Evolutionary conservation across 1,140 invertebrate species (phyloP).

Genomic region (Macrobrachium nipponense): DNA sequence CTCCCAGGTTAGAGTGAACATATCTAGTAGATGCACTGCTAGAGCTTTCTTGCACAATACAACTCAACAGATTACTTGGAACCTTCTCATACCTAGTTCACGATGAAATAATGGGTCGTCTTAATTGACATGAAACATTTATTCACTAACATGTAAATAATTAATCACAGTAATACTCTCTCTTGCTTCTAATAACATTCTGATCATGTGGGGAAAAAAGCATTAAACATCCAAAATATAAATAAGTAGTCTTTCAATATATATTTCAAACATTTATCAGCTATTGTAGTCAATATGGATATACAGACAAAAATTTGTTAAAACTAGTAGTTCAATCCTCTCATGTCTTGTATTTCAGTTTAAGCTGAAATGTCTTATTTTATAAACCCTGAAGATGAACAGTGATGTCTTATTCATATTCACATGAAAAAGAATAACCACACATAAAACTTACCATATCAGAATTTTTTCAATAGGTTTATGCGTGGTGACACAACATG

Average conservation of each 20-base stretch:
- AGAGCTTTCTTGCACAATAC: slow-evolving; percentile 46
- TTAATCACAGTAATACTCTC: slow-evolving; percentile 2
- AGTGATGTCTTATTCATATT: background rate
- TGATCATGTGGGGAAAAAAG: too few relatives aligned
- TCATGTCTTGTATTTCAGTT: background rate
- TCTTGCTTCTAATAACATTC: background rate
- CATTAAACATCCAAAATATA: too few relatives aligned
- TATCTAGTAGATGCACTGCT: slow-evolving; percentile 71
- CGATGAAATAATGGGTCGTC: slow-evolving; percentile 8
- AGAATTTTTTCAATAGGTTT: slow-evolving; percentile 84
- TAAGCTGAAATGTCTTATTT: too few relatives aligned
- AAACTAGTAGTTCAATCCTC: too few relatives aligned
- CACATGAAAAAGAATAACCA: background rate
- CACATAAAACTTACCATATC: slow-evolving; percentile 72
- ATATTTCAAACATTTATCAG: too few relatives aligned
- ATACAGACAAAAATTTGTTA: too few relatives aligned
- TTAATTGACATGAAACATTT: slow-evolving; percentile 10
- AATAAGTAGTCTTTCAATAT: too few relatives aligned
- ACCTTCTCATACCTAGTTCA: slow-evolving; percentile 75
- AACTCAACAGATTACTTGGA: slow-evolving; percentile 72
- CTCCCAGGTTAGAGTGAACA: slow-evolving; percentile 38
- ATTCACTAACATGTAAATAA: slow-evolving; percentile 12
- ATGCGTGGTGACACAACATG: slow-evolving; percentile 78
- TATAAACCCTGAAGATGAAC: too few relatives aligned
- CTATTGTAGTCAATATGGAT: too few relatives aligned